phyloP scores from a whole-genome alignment of 2,113 vertebrate genomes.

The Zosterops lateralis region DNA sequence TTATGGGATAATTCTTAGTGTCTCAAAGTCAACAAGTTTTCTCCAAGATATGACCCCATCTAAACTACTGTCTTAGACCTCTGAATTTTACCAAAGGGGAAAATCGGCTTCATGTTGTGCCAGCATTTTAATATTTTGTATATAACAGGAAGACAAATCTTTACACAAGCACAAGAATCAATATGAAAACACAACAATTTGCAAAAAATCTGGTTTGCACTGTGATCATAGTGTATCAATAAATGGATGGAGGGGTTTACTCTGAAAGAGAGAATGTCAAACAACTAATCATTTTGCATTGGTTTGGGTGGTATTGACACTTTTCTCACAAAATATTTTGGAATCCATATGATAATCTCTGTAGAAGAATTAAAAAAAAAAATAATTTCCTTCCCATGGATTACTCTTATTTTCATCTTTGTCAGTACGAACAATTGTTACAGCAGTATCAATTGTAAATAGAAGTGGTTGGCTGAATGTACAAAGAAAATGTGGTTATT shows the following conservation, averaged over 20 bases:
- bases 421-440: background rate
- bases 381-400: background rate
- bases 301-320: background rate
- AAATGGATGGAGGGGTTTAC: fast-evolving
- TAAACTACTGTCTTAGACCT: background rate
- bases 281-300: background rate
- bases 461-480: background rate
- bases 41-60: background rate
- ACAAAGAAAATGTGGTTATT: background rate
- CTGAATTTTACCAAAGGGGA: background rate
- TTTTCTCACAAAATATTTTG: background rate
- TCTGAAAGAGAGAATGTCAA: background rate
- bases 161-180: background rate
- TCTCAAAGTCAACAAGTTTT: background rate
- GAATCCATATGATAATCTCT: background rate
- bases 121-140: background rate
- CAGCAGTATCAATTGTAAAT: background rate
- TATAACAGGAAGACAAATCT: background rate
- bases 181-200: background rate
- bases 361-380: background rate
- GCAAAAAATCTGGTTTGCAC: background rate
- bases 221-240: background rate
- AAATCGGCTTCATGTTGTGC: background rate
- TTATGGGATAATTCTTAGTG: background rate
- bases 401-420: background rate